phyloP scores from a whole-genome alignment of 2,797 vertebrate species.

The Diplodus puntazzo region DNA sequence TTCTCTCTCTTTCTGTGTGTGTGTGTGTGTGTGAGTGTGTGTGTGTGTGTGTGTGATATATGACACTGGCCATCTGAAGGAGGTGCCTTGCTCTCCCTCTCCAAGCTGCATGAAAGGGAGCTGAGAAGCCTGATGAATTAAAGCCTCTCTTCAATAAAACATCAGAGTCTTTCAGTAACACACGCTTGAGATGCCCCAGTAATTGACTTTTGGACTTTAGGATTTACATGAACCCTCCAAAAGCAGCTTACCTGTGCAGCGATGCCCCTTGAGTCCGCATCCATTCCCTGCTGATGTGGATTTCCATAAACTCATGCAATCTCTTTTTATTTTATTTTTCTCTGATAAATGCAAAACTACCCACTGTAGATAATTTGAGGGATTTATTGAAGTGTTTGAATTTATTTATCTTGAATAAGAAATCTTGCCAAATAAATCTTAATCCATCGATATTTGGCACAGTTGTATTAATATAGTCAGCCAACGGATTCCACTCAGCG shows the following conservation, averaged over 20 bases:
- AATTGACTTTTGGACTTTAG: constrained; percentile 90
- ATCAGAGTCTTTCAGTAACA: constrained; percentile 89
- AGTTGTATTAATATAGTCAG: constrained; percentile 53
- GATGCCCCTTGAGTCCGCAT: constrained; percentile 82
- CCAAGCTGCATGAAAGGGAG: constrained; percentile 84
- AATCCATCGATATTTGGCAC: constrained; percentile 63
- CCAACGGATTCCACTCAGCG: constrained; percentile 43
- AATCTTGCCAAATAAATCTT: constrained; percentile 70
- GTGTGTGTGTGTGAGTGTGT: constrained; percentile 38
- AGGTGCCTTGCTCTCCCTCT: constrained; percentile 82
- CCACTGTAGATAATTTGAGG: constrained; percentile 81
- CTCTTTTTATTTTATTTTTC: constrained; percentile 35
- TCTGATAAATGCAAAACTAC: constrained; percentile 76
- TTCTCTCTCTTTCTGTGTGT: constrained; percentile 19
- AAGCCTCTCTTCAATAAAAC: constrained; percentile 90
- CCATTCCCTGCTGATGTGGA: constrained; percentile 77
- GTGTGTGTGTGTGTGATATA: constrained; percentile 80
- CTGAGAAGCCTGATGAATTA: constrained; percentile 85
- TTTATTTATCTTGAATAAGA: constrained; percentile 76
- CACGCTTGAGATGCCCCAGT: constrained; percentile 89
- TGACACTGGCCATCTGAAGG: constrained; percentile 86
- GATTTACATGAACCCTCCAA: constrained; percentile 88
- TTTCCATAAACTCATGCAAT: constrained; percentile 81
- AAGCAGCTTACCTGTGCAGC: constrained; percentile 87
- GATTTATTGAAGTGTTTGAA: constrained; percentile 78